These are phyloP conservation scores for Choloepus hoffmanni DNA, from an alignment of 2,113 vertebrate genomes.

Conservation along the genomic window DNA sequence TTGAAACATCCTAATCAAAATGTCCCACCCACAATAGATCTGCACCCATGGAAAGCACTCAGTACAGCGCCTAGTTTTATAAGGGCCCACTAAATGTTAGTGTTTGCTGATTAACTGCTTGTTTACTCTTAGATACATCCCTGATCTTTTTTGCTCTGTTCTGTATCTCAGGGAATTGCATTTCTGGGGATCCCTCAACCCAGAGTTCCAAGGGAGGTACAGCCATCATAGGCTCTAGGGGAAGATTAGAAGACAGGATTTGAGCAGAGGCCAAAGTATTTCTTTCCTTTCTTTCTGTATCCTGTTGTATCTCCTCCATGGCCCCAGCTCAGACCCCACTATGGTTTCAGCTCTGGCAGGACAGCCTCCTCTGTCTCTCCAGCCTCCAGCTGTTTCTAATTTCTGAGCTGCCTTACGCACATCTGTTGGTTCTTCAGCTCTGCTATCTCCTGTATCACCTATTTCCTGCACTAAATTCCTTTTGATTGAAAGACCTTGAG, in stretches of 20 bases:
- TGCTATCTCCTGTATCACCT: background rate
- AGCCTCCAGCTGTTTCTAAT: background rate
- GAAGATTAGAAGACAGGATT: background rate
- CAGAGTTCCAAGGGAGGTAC: background rate
- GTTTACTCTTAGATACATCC: background rate
- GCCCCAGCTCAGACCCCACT: background rate
- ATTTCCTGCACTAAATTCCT: constrained; percentile 32
- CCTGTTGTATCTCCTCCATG: background rate
- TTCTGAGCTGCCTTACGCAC: background rate
- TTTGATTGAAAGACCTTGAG: background rate
- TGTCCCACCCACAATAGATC: too few relatives aligned
- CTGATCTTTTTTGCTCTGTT: background rate
- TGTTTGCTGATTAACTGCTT: background rate
- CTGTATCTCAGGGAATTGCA: background rate
- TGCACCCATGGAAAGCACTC: background rate
- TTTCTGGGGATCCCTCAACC: background rate
- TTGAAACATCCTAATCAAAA: too few relatives aligned
- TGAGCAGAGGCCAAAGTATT: background rate
- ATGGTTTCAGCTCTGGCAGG: background rate
- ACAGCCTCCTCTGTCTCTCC: background rate
- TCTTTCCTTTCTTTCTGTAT: background rate
- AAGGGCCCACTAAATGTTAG: background rate
- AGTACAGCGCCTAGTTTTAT: background rate
- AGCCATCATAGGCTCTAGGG: background rate
- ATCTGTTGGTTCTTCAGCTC: background rate